Evolutionary conservation across 2,113 vertebrate species (phyloP), one percentile per base, ranked within the genome.

Genomic region (Pachyramphus minor): DNA sequence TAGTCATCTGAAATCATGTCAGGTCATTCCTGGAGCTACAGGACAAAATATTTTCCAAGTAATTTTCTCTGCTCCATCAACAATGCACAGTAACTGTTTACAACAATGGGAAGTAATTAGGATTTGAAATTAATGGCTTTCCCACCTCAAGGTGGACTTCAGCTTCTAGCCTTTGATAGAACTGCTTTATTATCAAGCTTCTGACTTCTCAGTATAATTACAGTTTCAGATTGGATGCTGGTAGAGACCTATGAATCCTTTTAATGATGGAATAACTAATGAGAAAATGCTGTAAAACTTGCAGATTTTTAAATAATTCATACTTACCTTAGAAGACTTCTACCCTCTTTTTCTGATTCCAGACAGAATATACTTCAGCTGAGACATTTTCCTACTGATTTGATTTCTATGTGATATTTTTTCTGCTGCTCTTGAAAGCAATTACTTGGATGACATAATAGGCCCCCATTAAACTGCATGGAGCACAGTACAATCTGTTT

Each of bases 251-350:
- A 50, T 45, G 79, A 90, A 80, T 88, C 86, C 94, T 88, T 89
- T 95, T 92, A 93, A 87, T 75, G 76, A 78, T 15, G 68, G 75
- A 94, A 96, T 89, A 94, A 84, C 69, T 72, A 84, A 90, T 68
- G 66, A 93, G 60, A 88, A 95, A 95, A 86, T 81, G 47, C 28
- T 81, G 52, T 45, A 71, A 52, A 92, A n/a, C 22, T 92, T 90
- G 55, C 52, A 90, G 79, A 37, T 84, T 88, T 96, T 93, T 73
- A 58, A 90, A 91, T 95, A 83, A 90, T 76, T 91, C 68, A 86
- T 31, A n/a, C 7, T 91, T 90, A 85, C 72, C 87, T 94, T 81
- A 92, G 73, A 88, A 88, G 82, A 90, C 79, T 76, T 96, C 33
- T 91, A 50, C 20, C 35, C 39, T 95, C 58, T 84, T 81, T 90